Conservation (phyloP, 2,797 vertebrate genomes). For the Tragopan temminckii region DNA sequence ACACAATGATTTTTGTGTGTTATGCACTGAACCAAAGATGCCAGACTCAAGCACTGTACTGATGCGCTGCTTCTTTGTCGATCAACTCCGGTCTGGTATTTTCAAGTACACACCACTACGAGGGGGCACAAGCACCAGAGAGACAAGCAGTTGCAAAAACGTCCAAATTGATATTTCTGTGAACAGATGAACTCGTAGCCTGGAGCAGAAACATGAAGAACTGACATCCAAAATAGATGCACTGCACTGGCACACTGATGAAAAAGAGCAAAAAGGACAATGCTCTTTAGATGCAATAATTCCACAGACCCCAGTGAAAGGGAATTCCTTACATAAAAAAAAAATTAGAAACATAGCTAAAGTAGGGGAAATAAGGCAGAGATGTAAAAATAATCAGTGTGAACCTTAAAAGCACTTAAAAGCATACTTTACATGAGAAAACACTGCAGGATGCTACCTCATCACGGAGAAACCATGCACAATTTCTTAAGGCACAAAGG, state of each 20-base stretch:
- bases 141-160: not conserved
- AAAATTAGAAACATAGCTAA: not conserved
- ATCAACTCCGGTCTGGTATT: not conserved
- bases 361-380: fast-evolving
- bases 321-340: not conserved
- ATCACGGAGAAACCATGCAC: not conserved
- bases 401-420: not conserved
- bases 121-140: fast-evolving
- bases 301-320: not conserved
- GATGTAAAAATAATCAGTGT: not conserved
- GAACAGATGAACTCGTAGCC: not conserved
- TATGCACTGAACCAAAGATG: not conserved
- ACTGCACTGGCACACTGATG: not conserved
- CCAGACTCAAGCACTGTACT: fast-evolving
- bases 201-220: not conserved
- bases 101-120: not conserved
- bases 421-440: not conserved
- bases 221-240: not conserved
- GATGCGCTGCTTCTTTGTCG: not conserved
- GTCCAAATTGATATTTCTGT: not conserved
- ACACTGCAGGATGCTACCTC: not conserved
- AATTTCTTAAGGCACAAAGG: not conserved
- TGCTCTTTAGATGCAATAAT: not conserved
- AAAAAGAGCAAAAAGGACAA: not conserved
- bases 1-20: not conserved